These are phyloP conservation scores for Staurois parvus DNA, from an alignment of 2,797 vertebrate species.

Conservation along the genomic window DNA sequence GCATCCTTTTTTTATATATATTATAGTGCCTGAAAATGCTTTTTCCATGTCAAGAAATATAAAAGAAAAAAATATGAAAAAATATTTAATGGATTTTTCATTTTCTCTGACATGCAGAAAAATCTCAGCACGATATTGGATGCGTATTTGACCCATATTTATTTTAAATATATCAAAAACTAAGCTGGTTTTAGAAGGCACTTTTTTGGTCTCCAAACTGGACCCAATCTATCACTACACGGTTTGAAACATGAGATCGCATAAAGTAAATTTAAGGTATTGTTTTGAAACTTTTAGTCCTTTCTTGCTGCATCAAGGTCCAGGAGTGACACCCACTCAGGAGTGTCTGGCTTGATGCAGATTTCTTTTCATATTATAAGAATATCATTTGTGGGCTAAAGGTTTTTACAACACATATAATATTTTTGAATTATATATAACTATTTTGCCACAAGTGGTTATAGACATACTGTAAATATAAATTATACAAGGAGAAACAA, in stretches of 20 bases:
- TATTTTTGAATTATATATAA: too few relatives aligned
- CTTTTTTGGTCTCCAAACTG: not conserved
- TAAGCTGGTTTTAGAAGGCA: not conserved
- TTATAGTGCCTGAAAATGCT: slow-evolving; percentile 20
- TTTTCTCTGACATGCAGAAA: slow-evolving; percentile 24
- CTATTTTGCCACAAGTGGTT: too few relatives aligned
- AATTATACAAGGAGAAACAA: too few relatives aligned
- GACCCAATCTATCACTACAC: not conserved
- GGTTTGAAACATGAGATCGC: not conserved
- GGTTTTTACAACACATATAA: too few relatives aligned
- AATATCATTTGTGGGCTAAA: too few relatives aligned
- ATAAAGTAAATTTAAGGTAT: too few relatives aligned
- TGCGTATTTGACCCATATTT: slow-evolving; percentile 16
- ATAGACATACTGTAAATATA: too few relatives aligned
- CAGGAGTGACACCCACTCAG: too few relatives aligned
- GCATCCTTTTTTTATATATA: slow-evolving; percentile 36
- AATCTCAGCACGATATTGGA: not conserved
- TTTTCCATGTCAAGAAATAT: slow-evolving; percentile 23
- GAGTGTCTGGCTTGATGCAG: too few relatives aligned
- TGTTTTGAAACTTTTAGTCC: too few relatives aligned
- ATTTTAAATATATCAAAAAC: slow-evolving; percentile 38
- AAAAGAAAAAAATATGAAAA: not conserved
- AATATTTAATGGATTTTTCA: slow-evolving; percentile 34
- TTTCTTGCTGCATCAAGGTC: too few relatives aligned
- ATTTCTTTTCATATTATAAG: too few relatives aligned